These are phyloP conservation scores for Neotragus pygmaeus DNA, from an alignment of 2,113 vertebrate genomes.

Conservation along the genomic window DNA sequence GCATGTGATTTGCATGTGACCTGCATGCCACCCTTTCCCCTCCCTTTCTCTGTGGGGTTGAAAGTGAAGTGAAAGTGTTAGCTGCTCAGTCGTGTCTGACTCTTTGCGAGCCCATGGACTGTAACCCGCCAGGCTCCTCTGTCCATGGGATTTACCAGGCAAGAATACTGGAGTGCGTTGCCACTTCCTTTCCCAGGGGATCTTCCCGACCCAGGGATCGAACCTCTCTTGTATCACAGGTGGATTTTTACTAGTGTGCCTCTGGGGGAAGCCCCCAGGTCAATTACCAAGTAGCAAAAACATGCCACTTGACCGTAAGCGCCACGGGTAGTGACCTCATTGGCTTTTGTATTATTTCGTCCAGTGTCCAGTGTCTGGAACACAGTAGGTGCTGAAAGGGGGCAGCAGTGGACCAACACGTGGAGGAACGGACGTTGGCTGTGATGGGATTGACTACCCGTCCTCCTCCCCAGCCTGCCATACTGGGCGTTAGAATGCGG, in stretches of 20 bases:
- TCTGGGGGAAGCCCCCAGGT: background rate
- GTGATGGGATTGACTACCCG: fast-evolving
- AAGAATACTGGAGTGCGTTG: background rate
- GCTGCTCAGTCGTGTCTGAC: background rate
- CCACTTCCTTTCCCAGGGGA: background rate
- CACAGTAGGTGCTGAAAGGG: background rate
- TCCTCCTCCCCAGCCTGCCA: no score
- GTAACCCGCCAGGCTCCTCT: background rate
- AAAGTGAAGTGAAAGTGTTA: background rate
- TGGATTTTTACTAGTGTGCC: background rate
- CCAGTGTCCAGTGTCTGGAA: background rate
- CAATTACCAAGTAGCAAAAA: background rate
- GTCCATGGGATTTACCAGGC: background rate
- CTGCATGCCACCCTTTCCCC: background rate
- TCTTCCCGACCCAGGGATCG: background rate
- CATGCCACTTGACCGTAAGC: fast-evolving
- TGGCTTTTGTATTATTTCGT: no score
- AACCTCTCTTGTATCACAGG: background rate
- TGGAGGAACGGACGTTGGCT: fast-evolving
- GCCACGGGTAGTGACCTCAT: fast-evolving
- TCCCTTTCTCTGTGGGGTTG: background rate
- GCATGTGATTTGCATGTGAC: no score
- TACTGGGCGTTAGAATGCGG: fast-evolving
- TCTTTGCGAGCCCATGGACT: background rate
- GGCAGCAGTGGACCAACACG: fast-evolving